Conservation (phyloP, 2,113 vertebrate genomes). For the Nerophis lumbriciformis region DNA sequence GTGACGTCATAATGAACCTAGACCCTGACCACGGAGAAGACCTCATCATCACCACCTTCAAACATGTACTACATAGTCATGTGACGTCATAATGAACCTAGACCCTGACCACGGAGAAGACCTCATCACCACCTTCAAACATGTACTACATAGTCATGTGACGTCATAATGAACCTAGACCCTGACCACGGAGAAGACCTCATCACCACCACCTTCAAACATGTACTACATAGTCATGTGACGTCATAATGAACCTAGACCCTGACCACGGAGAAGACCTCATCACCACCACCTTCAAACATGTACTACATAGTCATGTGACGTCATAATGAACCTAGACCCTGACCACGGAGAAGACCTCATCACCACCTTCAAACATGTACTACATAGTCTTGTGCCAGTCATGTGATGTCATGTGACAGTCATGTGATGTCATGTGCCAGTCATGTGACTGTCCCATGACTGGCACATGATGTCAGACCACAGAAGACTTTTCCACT, state of each 20-base stretch:
- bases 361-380: too few species aligned
- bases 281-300: too few species aligned
- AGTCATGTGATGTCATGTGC: too few species aligned
- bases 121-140: too few species aligned
- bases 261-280: slow-evolving; percentile 62
- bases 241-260: slow-evolving; percentile 80
- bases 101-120: slow-evolving; percentile 73
- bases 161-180: slow-evolving; percentile 80
- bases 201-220: too few species aligned
- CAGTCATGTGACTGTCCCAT: too few species aligned
- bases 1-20: slow-evolving; percentile 74
- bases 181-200: slow-evolving; percentile 62
- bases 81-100: too few species aligned
- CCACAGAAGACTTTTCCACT: too few species aligned
- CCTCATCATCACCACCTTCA: too few species aligned
- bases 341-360: slow-evolving; percentile 62
- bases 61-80: not conserved
- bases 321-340: slow-evolving; percentile 80
- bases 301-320: not conserved
- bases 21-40: slow-evolving; percentile 73
- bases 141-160: not conserved
- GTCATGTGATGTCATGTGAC: too few species aligned
- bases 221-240: not conserved
- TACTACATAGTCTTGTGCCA: not conserved
- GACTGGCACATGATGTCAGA: too few species aligned